Base-by-base conservation (phyloP, 2,797 vertebrate species). In the Emys orbicularis region DNA sequence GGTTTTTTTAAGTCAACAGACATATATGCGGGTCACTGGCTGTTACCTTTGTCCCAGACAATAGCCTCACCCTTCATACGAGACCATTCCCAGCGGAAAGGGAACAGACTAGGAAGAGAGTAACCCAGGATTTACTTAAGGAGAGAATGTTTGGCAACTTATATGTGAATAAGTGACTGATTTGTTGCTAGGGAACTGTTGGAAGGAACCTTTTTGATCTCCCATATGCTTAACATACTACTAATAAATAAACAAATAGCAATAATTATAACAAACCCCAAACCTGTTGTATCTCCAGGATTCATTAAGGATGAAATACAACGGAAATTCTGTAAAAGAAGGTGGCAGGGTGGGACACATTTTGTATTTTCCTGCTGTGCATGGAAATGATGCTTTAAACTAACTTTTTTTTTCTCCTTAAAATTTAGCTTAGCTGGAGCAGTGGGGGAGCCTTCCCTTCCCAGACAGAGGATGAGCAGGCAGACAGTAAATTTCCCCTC, bases 231-330 rank as follows among this genome's bases (percentile, higher is more conserved):
- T 96, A 89, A 91, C 84, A 83, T 77, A 97, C 96, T 94, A 97
- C 96, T 97, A 98, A 98, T 97, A 98, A 98, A 98, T 98, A 98
- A 98, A 98, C 97, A 98, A 97, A 98, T 98, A 98, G 96, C 98
- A 97, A 97, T 98, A 98, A 98, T 98, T 98, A 98, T 97, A 97
- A 98, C 94, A 94, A 98, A 97, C 98, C 97, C 97, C 97, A 97
- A 98, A 98, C 97, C 97, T 98, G 97, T 96, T 97, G 97, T 98
- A 98, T 94, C 96, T 97, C 95, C 94, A 95, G 90, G 97, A 98
- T 98, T 98, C 98, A 98, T 98, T 98, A 98, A 98, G 97, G 97
- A 98, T 97, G 95, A 98, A 98, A 97, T 98, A 98, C 54, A 79
- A 90, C 95, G 97, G 92, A 88, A 91, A 98, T 97, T 96, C 96